Evolutionary conservation across 2,113 vertebrate species (phyloP), one percentile per base, ranked within the genome.

Genomic region (Podarcis cretensis): DNA sequence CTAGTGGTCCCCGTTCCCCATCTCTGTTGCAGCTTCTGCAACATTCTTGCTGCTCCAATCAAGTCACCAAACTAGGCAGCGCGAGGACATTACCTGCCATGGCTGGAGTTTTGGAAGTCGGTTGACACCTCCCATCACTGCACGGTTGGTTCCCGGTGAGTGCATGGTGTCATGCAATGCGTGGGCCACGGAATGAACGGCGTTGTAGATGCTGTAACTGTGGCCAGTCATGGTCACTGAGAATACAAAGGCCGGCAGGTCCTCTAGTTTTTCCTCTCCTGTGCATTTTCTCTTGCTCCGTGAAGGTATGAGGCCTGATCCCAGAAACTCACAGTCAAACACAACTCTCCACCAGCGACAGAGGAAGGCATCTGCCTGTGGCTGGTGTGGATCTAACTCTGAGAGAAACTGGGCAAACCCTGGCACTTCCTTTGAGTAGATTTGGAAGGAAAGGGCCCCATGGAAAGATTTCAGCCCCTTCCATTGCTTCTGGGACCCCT

Each of bases 351-450:
- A 92, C 10, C 86, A 66, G 2, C 18, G 30, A 1, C 1, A 16
- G 18, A 90, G 66, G 8, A 85, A 90, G 59, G 77, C 9, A 3
- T 90, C 91, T 57, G 40, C 66, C 35, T 68, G 77, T 7, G 83
- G 88, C 1, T n/a, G 25, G 4, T 40, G 37, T n/a, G 73, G 84
- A 23, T 81, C 84, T 3, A 88, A 14, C 40, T 57, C 27, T 54
- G 20, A 20, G 6, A 92, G 74, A 35, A 89, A 91, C 20, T 27
- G 2, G 1, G 7, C 37, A 30, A 92, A 90, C 77, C 66, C 76
- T 16, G 85, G 86, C 8, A 90, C 81, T 0, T 82, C 69, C 1
- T 12, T 63, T 5, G 90, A 84, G 12, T 65, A 54, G 16, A 77
- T 13, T 0, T n/a, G 63, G 4, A 85, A 43, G 14, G 84, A 85